phyloP scores from a whole-genome alignment of 92 coral and sea anemone species.

The Bergia sp. region DNA sequence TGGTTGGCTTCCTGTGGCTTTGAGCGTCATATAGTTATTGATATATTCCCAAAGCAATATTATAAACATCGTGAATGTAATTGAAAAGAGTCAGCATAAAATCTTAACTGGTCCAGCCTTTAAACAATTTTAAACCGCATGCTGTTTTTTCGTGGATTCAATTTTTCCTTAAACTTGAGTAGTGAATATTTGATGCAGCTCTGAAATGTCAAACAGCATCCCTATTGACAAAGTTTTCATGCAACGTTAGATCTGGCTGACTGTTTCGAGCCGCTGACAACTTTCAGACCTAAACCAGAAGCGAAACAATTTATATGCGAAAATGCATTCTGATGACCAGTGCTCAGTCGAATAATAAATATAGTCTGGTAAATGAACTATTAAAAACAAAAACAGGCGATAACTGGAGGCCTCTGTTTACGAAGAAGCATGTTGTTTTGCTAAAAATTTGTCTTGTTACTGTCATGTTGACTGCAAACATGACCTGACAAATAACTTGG shows the following conservation, averaged over 20 bases:
- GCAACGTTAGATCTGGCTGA: neutral
- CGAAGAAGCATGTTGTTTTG: neutral
- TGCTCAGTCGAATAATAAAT: neutral
- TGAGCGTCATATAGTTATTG: neutral
- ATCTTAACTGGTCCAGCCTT: neutral
- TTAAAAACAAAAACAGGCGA: neutral
- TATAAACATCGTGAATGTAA: neutral
- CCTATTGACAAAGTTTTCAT: neutral
- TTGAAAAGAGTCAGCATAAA: neutral
- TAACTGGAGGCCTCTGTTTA: neutral
- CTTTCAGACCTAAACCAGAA: neutral
- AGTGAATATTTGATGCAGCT: neutral
- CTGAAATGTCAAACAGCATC: neutral
- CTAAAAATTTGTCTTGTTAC: neutral
- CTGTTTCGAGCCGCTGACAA: constrained; percentile 1
- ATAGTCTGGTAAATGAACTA: neutral
- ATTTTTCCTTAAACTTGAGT: neutral
- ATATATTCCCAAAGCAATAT: neutral
- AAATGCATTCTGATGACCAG: neutral
- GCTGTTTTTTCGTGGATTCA: neutral
- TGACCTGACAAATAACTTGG: neutral
- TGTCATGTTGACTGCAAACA: neutral
- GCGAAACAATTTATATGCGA: neutral
- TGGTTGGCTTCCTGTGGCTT: neutral
- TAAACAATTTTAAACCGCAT: neutral